Percentiles rank a stretch among this genome's conserved stretches.
Evolutionary conservation across 1,140 invertebrate species (phyloP).

Genomic region (Philopotamus ludificatus): DNA sequence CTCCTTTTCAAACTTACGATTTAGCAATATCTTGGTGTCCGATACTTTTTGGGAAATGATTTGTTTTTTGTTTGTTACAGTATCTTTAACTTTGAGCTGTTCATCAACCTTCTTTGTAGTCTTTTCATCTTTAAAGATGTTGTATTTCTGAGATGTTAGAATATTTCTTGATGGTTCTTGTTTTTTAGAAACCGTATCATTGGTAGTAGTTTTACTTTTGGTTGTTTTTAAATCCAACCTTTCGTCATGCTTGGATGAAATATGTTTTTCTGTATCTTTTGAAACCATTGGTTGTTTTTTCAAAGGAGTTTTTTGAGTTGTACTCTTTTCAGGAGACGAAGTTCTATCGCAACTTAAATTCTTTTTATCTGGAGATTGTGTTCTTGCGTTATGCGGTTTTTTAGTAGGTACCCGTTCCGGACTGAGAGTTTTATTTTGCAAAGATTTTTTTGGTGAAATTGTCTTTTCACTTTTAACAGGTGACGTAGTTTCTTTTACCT

Average conservation of each 20-base stretch:
- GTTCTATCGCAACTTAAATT: slow-evolving; percentile 12
- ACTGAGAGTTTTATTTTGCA: background rate
- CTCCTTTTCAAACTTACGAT: slow-evolving; percentile 12
- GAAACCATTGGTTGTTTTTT: slow-evolving; percentile 23
- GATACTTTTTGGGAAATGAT: background rate
- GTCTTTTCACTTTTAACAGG: too few species aligned
- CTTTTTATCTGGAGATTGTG: slow-evolving; percentile 11
- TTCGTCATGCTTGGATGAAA: slow-evolving; percentile 1
- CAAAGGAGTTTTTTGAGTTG: slow-evolving; percentile 43
- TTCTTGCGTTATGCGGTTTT: slow-evolving; percentile 11
- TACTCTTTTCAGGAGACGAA: slow-evolving; percentile 27
- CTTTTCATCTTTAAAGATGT: slow-evolving; percentile 41
- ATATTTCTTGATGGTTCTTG: slow-evolving; percentile 35
- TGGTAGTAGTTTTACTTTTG: background rate
- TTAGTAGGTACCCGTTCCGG: background rate
- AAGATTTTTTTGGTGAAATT: slow-evolving; percentile 4
- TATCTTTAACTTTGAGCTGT: background rate
- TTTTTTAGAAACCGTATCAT: slow-evolving; percentile 24
- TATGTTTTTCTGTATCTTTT: slow-evolving; percentile 18
- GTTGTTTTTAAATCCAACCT: too few species aligned
- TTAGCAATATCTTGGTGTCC: background rate
- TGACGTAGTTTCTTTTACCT: background rate
- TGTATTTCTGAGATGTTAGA: slow-evolving; percentile 37
- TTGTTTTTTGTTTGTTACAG: background rate
- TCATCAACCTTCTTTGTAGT: slow-evolving; percentile 22